These are phyloP conservation scores for Ivindomyrus marchei DNA, from an alignment of 2,113 vertebrate species.

Conservation along the genomic window DNA sequence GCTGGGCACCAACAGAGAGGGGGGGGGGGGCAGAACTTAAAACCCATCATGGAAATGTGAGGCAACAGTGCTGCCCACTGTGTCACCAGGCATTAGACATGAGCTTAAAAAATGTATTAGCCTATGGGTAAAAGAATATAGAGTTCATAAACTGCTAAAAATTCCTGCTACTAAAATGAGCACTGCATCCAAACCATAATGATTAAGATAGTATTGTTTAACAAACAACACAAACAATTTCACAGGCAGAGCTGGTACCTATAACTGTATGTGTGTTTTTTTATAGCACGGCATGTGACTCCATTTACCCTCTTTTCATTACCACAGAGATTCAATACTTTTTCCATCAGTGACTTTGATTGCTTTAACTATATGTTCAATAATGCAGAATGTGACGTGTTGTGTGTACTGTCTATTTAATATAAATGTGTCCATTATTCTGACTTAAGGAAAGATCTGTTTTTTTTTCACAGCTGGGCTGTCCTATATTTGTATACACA, in stretches of 20 bases:
- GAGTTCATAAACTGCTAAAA: neutral
- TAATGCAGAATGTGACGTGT: neutral
- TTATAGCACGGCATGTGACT: neutral
- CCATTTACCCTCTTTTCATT: neutral
- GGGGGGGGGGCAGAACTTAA: neutral
- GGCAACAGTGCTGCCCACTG: neutral
- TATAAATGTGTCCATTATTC: neutral
- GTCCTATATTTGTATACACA: neutral
- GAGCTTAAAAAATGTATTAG: neutral
- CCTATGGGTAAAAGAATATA: neutral
- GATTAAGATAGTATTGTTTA: neutral
- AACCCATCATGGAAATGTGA: neutral
- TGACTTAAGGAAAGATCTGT: neutral
- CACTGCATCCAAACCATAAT: neutral
- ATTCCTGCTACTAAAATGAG: neutral
- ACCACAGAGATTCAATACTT: neutral
- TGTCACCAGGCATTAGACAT: neutral
- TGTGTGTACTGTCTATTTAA: neutral
- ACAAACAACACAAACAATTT: neutral
- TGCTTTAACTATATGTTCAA: neutral
- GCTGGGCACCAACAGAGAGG: neutral
- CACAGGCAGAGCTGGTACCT: neutral
- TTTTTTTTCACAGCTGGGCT: neutral
- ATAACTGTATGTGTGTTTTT: neutral
- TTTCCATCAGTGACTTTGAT: neutral